phyloP scores from a whole-genome alignment of 2,888 invertebrate genomes.

The Sinohyriopsis cumingii region DNA sequence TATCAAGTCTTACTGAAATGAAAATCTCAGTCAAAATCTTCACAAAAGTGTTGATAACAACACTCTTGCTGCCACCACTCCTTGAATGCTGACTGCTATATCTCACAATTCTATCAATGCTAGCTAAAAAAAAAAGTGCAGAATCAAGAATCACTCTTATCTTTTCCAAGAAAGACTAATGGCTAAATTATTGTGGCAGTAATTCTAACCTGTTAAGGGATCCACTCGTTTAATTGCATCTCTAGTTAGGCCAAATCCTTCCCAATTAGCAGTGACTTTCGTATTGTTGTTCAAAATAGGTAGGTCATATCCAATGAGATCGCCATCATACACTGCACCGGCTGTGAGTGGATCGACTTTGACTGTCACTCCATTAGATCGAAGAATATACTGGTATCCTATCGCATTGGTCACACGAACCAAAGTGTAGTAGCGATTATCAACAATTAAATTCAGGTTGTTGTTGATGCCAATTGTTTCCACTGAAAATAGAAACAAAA shows the following conservation, averaged over 20 bases:
- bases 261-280: constrained; percentile 57
- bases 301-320: constrained; percentile 45
- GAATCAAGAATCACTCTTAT: too few relatives aligned
- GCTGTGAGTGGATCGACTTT: constrained; percentile 54
- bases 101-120: too few relatives aligned
- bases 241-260: constrained; percentile 51
- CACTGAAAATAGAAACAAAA: constrained; percentile 19
- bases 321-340: constrained; percentile 52
- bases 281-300: constrained; percentile 34
- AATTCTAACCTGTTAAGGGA: constrained; percentile 27
- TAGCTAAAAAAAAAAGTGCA: too few relatives aligned
- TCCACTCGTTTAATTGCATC: constrained; percentile 22
- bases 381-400: constrained; percentile 41
- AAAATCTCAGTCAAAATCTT: too few relatives aligned
- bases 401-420: constrained; percentile 50
- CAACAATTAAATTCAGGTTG: constrained; percentile 44
- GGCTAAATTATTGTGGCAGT: too few relatives aligned
- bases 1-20: too few relatives aligned
- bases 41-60: too few relatives aligned
- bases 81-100: too few relatives aligned
- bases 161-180: too few relatives aligned
- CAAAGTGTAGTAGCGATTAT: constrained; percentile 47
- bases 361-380: constrained; percentile 55
- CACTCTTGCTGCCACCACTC: too few relatives aligned
- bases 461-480: constrained; percentile 45